phyloP scores from a whole-genome alignment of 2,797 vertebrate genomes.

The Diglossa cyanea region DNA sequence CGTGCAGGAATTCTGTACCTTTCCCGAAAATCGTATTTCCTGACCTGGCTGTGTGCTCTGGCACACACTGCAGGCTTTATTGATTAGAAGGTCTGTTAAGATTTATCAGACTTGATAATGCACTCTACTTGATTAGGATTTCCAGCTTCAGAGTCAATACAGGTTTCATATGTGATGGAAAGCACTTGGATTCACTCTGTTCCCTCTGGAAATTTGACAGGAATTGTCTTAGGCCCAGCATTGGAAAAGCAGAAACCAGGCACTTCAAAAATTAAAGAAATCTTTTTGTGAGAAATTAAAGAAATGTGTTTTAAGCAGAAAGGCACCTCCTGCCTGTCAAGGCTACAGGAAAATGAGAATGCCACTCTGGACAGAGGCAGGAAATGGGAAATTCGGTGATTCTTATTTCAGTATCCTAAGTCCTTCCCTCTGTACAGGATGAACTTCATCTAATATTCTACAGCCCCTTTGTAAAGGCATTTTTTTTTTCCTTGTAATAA shows the following conservation, averaged over 20 bases:
- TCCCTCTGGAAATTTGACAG: background rate
- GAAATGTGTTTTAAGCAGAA: background rate
- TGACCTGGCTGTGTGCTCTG: background rate
- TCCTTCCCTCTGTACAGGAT: background rate
- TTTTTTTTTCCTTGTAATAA: background rate
- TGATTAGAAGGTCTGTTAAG: conserved; percentile 37
- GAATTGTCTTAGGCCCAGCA: background rate
- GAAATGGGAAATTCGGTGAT: background rate
- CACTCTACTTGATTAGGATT: conserved; percentile 49
- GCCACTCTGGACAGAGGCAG: background rate
- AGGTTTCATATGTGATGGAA: background rate
- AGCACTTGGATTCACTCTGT: background rate
- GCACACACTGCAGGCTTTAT: background rate
- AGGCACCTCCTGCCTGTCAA: background rate
- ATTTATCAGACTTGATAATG: conserved; percentile 46
- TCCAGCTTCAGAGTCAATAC: background rate
- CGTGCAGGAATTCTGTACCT: background rate
- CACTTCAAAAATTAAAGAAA: background rate
- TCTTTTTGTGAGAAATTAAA: background rate
- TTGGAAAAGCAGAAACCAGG: background rate
- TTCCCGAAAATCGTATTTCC: conserved; percentile 27
- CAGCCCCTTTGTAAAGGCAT: background rate
- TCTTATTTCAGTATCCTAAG: background rate
- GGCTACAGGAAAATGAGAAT: background rate
- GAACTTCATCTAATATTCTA: background rate